A percentile compares a stretch with the other conserved stretches of the same genome.
Evolutionary conservation across 1,140 invertebrate genomes (phyloP).

Genomic region (Ips nitidus): DNA sequence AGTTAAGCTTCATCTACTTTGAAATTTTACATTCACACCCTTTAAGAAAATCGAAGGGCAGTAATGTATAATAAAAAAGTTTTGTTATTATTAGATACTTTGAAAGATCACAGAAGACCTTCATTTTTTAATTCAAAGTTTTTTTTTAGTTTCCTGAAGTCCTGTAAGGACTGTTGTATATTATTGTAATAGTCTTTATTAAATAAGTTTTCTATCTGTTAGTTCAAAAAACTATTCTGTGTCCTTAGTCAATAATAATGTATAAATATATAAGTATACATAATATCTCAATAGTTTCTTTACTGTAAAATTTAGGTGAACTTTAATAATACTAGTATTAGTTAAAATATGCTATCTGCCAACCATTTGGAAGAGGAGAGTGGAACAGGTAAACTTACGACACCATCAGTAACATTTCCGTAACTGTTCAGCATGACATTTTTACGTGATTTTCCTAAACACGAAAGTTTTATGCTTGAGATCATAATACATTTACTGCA

Average conservation of each 20-base stretch:
- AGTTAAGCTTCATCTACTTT: no score
- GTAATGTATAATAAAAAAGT: no score
- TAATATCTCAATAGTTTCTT: constrained; percentile 9
- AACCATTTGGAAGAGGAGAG: neutral
- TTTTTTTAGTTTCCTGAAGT: neutral
- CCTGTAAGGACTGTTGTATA: neutral
- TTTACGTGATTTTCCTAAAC: constrained; percentile 3
- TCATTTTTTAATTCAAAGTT: no score
- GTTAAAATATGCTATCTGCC: neutral
- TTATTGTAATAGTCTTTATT: neutral
- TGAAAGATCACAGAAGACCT: no score
- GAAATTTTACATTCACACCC: no score
- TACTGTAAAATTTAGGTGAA: neutral
- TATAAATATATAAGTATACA: constrained; percentile 19
- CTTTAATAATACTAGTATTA: neutral
- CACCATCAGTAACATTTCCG: neutral
- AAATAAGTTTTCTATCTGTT: constrained; percentile 7
- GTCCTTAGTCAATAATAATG: constrained; percentile 26
- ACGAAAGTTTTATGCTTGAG: constrained; percentile 24
- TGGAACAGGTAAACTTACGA: neutral
- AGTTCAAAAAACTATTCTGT: constrained; percentile 17
- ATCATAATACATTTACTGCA: constrained; percentile 12
- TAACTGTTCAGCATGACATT: constrained; percentile 24
- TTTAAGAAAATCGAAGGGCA: no score
- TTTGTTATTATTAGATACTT: no score